A percentile compares a stretch with the other conserved stretches of the same genome.
These are phyloP conservation scores for Melanotaenia parkinsoni DNA, from an alignment of 2,797 vertebrate species.

Conservation along the genomic window DNA sequence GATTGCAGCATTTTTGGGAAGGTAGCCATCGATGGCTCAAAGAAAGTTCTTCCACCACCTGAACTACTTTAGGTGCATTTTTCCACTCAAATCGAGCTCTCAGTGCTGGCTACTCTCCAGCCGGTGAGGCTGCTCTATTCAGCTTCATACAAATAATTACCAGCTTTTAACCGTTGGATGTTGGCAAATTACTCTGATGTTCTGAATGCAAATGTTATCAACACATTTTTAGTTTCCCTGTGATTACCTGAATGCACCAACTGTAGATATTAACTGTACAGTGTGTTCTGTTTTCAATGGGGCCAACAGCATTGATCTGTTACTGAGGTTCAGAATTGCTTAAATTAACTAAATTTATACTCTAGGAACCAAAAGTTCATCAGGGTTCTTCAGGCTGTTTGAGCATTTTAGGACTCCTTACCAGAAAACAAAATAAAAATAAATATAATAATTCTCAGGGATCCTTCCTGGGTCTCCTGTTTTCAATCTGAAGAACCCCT, in stretches of 20 bases:
- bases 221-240: slow-evolving; percentile 46
- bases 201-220: slow-evolving; percentile 48
- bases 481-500: slow-evolving; percentile 62
- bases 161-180: slow-evolving; percentile 47
- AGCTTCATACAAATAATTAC: slow-evolving; percentile 35
- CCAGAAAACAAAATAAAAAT: slow-evolving; percentile 1
- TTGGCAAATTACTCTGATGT: slow-evolving; percentile 38
- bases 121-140: slow-evolving; percentile 16
- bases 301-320: slow-evolving; percentile 52
- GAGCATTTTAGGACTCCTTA: slow-evolving; percentile 16
- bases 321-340: slow-evolving; percentile 48
- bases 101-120: slow-evolving; percentile 29
- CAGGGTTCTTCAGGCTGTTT: slow-evolving; percentile 54
- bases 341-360: slow-evolving; percentile 48
- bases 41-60: slow-evolving; percentile 36
- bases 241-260: slow-evolving; percentile 51
- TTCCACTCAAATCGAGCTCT: slow-evolving; percentile 32
- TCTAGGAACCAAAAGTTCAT: slow-evolving; percentile 53
- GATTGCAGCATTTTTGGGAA: slow-evolving; percentile 28
- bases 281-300: slow-evolving; percentile 63
- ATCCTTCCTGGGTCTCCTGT: slow-evolving; percentile 37
- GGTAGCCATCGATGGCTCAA: slow-evolving; percentile 27
- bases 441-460: slow-evolving; percentile 22
- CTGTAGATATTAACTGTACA: slow-evolving; percentile 76
- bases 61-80: slow-evolving; percentile 24